phyloP scores from a whole-genome alignment of 2,888 invertebrate genomes.

The Lordiphosa fenestrarum region DNA sequence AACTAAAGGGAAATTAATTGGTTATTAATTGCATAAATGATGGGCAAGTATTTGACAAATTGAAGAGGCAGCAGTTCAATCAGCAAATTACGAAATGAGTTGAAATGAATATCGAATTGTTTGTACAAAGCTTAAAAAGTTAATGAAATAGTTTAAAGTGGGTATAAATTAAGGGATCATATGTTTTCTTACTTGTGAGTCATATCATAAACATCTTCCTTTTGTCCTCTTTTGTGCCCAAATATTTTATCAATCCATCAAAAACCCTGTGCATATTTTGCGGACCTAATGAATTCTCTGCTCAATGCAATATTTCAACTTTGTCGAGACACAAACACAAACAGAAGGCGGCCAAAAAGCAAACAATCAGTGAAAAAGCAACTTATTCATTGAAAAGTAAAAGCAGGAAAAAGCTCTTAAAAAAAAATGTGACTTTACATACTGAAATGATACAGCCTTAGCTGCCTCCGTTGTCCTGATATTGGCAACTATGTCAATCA shows the following conservation, averaged over 20 bases:
- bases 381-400: conserved; percentile 40
- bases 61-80: background rate
- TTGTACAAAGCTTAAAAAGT: too few relatives aligned
- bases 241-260: background rate
- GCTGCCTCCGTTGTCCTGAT: conserved; percentile 44
- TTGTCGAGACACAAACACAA: conserved; percentile 39
- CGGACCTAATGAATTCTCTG: conserved; percentile 5
- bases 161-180: too few relatives aligned
- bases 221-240: background rate
- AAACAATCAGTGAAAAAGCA: conserved; percentile 38
- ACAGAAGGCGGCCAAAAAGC: conserved; percentile 46
- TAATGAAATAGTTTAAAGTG: too few relatives aligned
- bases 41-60: conserved; percentile 22
- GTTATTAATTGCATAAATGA: conserved; percentile 56
- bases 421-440: conserved; percentile 25
- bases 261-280: background rate
- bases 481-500: conserved; percentile 54
- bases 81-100: too few relatives aligned
- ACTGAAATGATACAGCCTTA: conserved; percentile 2
- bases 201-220: too few relatives aligned
- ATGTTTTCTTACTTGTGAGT: too few relatives aligned
- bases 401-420: conserved; percentile 54
- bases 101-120: too few relatives aligned
- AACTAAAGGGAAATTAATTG: conserved; percentile 58
- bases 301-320: conserved; percentile 36